Conservation (phyloP, 2,888 invertebrate species). For the Trichopria drosophilae region DNA sequence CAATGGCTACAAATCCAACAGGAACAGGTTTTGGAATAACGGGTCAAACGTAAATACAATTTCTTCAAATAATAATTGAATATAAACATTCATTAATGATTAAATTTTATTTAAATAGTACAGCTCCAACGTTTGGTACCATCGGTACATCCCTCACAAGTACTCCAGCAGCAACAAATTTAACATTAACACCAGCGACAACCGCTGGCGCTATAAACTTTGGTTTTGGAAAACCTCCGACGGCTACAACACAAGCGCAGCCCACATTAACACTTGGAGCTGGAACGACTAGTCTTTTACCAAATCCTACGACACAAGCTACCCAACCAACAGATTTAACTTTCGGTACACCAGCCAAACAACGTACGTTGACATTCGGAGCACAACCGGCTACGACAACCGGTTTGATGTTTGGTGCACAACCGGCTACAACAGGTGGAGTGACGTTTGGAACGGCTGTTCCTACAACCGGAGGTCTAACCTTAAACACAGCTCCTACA, state of each 20-base stretch:
- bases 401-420: conserved; percentile 46
- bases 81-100: not conserved
- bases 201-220: conserved; percentile 43
- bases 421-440: conserved; percentile 45
- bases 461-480: conserved; percentile 41
- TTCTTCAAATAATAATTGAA: not conserved
- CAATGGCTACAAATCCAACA: too few relatives aligned
- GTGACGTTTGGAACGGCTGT: conserved; percentile 35
- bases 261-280: conserved; percentile 44
- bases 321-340: conserved; percentile 43
- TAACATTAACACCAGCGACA: conserved; percentile 37
- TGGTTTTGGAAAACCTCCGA: conserved; percentile 40
- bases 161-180: conserved; percentile 12
- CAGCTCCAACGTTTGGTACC: conserved; percentile 22
- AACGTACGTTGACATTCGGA: conserved; percentile 42
- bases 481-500: conserved; percentile 43
- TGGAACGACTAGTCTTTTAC: conserved; percentile 33
- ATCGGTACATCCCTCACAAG: not conserved
- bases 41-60: too few relatives aligned
- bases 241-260: conserved; percentile 40
- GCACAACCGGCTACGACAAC: conserved; percentile 33
- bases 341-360: conserved; percentile 47
- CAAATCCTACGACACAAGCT: conserved; percentile 14
- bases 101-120: too few relatives aligned
- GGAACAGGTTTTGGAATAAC: too few relatives aligned